Evolutionary conservation across 1,140 invertebrate species (phyloP).

Genomic region (Drosophila oshimai): DNA sequence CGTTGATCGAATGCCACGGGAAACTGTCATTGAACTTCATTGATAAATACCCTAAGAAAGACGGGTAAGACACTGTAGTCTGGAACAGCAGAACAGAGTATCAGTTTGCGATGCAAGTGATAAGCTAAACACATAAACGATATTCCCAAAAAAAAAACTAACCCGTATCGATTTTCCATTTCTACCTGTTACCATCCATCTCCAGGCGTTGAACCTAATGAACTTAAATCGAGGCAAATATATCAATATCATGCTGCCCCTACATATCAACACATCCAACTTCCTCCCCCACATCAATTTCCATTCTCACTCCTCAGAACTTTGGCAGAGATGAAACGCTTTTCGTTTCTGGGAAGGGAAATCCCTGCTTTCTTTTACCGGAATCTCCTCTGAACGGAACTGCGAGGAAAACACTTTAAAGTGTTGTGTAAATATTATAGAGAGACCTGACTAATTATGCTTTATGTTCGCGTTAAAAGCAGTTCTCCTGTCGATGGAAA

Average conservation of each 20-base stretch:
- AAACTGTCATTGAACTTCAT: slow-evolving; percentile 80
- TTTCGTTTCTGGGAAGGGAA: slow-evolving; percentile 59
- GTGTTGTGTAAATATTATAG: slow-evolving; percentile 63
- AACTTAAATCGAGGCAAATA: slow-evolving; percentile 57
- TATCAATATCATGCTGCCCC: slow-evolving; percentile 47
- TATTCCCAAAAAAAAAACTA: slow-evolving; percentile 28
- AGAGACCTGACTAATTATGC: slow-evolving; percentile 50
- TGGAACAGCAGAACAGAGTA: slow-evolving; percentile 39
- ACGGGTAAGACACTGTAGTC: slow-evolving; percentile 7
- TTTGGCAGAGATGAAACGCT: slow-evolving; percentile 37
- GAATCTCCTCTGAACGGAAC: slow-evolving; percentile 32
- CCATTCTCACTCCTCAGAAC: not conserved
- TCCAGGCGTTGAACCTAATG: slow-evolving; percentile 18
- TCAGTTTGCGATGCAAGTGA: slow-evolving; percentile 58
- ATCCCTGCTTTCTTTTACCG: slow-evolving; percentile 48
- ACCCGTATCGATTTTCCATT: slow-evolving; percentile 37
- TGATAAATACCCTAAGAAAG: slow-evolving; percentile 54
- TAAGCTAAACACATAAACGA: slow-evolving; percentile 62
- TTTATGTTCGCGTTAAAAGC: slow-evolving; percentile 55
- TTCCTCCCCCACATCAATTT: slow-evolving; percentile 9
- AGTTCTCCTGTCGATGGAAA: slow-evolving; percentile 3
- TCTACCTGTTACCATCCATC: slow-evolving; percentile 45
- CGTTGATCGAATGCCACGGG: slow-evolving; percentile 59
- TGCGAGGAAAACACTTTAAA: slow-evolving; percentile 51
- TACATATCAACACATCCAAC: slow-evolving; percentile 40